Conservation (phyloP, 2,888 invertebrate genomes). For the Tethea ocularis region DNA sequence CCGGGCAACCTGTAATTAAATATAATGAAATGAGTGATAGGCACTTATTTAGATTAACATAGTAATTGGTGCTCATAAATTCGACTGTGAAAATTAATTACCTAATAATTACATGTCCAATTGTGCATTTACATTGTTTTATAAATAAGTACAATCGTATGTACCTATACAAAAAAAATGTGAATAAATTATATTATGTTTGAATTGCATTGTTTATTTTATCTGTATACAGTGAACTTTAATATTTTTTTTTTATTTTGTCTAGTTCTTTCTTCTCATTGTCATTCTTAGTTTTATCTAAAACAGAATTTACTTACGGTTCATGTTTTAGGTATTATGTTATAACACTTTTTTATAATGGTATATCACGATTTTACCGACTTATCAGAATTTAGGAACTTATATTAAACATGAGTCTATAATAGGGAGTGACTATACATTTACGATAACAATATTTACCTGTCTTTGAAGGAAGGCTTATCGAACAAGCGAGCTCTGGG, state of each 20-base stretch:
- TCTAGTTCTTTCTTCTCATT: too few species aligned
- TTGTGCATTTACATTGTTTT: neutral
- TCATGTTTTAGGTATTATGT: too few species aligned
- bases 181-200: neutral
- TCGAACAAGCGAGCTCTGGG: slow-evolving; percentile 91
- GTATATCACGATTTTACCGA: too few species aligned
- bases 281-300: too few species aligned
- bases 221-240: neutral
- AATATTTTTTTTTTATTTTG: neutral
- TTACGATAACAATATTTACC: slow-evolving; percentile 69
- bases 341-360: too few species aligned
- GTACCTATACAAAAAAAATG: neutral
- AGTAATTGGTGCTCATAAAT: neutral
- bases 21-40: neutral
- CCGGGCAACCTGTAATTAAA: slow-evolving; percentile 72
- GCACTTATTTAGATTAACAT: neutral
- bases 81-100: neutral
- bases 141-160: neutral
- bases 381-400: neutral
- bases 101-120: too few species aligned
- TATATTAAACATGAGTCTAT: neutral
- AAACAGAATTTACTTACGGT: too few species aligned
- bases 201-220: neutral
- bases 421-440: too few species aligned
- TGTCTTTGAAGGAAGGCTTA: slow-evolving; percentile 89